Conservation (phyloP, 2,888 invertebrate genomes). For the Marronus borbonicus region DNA sequence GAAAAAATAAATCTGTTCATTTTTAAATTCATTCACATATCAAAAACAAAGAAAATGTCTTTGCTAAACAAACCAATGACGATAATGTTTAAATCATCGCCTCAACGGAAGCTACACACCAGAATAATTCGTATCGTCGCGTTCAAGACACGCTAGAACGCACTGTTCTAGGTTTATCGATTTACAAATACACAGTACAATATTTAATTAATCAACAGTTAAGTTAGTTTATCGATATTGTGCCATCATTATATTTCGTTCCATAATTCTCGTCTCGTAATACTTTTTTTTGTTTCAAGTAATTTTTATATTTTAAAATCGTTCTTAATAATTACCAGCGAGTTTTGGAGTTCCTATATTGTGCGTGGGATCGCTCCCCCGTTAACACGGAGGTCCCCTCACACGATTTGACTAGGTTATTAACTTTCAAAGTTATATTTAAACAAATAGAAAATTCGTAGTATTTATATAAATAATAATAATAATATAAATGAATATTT, state of each 20-base stretch:
- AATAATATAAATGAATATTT: constrained; percentile 15
- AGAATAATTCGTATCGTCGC: constrained; percentile 57
- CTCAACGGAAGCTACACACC: background rate
- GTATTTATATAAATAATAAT: constrained; percentile 64
- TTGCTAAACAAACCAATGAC: constrained; percentile 56
- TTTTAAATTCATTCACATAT: background rate
- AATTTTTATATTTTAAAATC: constrained; percentile 67
- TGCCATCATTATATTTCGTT: background rate
- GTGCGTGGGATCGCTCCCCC: constrained; percentile 57
- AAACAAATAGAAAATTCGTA: constrained; percentile 57
- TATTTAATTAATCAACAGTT: constrained; percentile 8
- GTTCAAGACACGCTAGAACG: too few species aligned
- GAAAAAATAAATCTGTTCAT: constrained; percentile 20
- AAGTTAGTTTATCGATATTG: constrained; percentile 1
- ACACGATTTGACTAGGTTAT: constrained; percentile 68
- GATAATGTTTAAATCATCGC: too few species aligned
- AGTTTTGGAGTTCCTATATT: constrained; percentile 84
- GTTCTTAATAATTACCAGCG: constrained; percentile 83
- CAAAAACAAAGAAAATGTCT: constrained; percentile 48
- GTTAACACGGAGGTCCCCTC: constrained; percentile 58
- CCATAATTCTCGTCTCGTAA: constrained; percentile 56
- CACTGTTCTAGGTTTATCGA: background rate
- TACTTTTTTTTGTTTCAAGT: constrained; percentile 55
- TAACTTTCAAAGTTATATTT: constrained; percentile 69
- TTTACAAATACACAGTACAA: constrained; percentile 47